Conservation (phyloP, 2,797 vertebrate genomes). For the Sebastes itinus region DNA sequence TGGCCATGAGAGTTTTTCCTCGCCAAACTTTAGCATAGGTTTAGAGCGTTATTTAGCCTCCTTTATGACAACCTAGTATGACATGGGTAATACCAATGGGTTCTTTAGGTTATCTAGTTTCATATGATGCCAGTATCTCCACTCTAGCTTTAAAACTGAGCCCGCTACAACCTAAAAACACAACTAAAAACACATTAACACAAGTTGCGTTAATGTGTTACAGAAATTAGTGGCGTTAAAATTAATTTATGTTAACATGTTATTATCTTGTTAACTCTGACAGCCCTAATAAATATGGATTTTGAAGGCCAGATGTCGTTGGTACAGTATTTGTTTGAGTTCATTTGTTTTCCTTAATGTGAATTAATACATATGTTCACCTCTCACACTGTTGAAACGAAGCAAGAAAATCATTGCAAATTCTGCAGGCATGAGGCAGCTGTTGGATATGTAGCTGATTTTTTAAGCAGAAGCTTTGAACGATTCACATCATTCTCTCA, state of each 20-base stretch:
- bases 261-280: no score
- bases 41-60: accelerated
- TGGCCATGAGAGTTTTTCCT: no score
- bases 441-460: background rate
- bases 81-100: no score
- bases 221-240: no score
- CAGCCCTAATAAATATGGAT: background rate
- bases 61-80: no score
- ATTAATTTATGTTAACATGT: no score
- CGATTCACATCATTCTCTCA: background rate
- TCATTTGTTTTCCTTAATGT: background rate
- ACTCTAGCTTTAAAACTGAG: no score
- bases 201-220: no score
- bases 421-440: background rate
- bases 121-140: no score
- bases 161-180: no score
- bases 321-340: background rate
- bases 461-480: background rate
- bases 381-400: background rate
- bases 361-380: background rate
- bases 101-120: no score
- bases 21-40: accelerated
- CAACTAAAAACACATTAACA: no score
- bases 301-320: background rate
- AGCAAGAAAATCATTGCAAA: background rate